Percentiles rank a stretch among this genome's conserved stretches.
phyloP scores from a whole-genome alignment of 2,113 vertebrate genomes.

The Odobenus rosmarus region DNA sequence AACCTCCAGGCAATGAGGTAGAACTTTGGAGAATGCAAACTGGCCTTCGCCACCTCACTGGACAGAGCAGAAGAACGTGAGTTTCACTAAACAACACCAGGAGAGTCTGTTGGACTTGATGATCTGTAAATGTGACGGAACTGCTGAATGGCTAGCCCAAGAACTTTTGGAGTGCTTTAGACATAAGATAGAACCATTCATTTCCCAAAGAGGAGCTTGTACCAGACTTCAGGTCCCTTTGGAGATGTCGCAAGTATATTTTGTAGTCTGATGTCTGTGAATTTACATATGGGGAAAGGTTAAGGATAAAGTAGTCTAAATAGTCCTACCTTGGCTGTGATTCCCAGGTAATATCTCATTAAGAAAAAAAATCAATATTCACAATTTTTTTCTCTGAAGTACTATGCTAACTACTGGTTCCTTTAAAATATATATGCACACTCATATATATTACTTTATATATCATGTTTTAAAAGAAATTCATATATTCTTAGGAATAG shows the following conservation, averaged over 20 bases:
- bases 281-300: slow-evolving; percentile 47
- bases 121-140: not conserved
- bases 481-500: not conserved
- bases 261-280: slow-evolving; percentile 12
- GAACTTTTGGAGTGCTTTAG: slow-evolving; percentile 19
- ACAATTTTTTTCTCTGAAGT: slow-evolving; percentile 50
- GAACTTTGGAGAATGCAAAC: not conserved
- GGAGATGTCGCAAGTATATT: not conserved
- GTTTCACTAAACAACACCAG: not conserved
- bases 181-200: not conserved
- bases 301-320: slow-evolving; percentile 42
- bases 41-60: not conserved
- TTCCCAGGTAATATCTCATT: slow-evolving; percentile 62
- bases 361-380: slow-evolving; percentile 60
- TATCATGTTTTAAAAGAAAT: slow-evolving; percentile 54
- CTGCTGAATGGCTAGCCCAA: not conserved
- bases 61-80: not conserved
- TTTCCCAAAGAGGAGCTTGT: slow-evolving; percentile 45
- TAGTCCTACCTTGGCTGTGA: slow-evolving; percentile 48
- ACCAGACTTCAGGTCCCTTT: not conserved
- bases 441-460: slow-evolving; percentile 32
- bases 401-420: slow-evolving; percentile 27
- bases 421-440: slow-evolving; percentile 27
- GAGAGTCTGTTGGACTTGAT: not conserved
- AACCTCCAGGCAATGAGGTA: not conserved